Evolutionary conservation across 1,140 invertebrate genomes (phyloP).

Genomic region (Ceratina japonica): DNA sequence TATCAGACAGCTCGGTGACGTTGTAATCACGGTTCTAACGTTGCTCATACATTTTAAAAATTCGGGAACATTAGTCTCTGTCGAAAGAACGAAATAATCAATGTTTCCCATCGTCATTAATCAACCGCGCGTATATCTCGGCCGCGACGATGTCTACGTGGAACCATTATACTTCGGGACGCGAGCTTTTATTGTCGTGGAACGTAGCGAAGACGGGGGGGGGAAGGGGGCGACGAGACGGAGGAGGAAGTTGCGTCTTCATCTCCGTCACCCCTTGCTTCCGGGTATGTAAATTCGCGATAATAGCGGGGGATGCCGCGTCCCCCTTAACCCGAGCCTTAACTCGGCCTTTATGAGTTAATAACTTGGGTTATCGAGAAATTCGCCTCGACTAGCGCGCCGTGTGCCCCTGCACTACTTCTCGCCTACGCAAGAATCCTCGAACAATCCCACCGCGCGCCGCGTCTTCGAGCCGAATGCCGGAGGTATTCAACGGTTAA

Average conservation of each 20-base stretch:
- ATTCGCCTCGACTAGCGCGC: constrained; percentile 65
- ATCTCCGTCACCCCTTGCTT: constrained; percentile 58
- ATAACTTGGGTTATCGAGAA: constrained; percentile 78
- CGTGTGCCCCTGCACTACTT: not conserved
- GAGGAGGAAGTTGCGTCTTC: constrained; percentile 44
- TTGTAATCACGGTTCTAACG: too few species aligned
- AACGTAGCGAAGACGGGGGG: constrained; percentile 6
- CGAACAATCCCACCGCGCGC: constrained; percentile 44
- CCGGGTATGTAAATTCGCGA: constrained; percentile 77
- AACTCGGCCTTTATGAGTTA: constrained; percentile 78
- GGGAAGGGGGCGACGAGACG: too few species aligned
- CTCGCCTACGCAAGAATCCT: constrained; percentile 38
- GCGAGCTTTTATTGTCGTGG: constrained; percentile 71
- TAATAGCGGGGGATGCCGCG: constrained; percentile 71
- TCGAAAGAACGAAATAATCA: not conserved
- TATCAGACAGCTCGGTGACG: too few species aligned
- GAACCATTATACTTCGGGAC: constrained; percentile 75
- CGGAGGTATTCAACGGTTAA: constrained; percentile 40
- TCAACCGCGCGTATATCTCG: constrained; percentile 2
- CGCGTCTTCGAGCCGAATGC: constrained; percentile 38
- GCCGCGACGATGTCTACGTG: constrained; percentile 74
- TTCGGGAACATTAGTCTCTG: not conserved
- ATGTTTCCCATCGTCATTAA: constrained; percentile 6
- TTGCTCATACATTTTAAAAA: not conserved
- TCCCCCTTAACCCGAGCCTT: constrained; percentile 64